Evolutionary conservation across 2,113 vertebrate genomes (phyloP).

Genomic region (Perca fluviatilis): DNA sequence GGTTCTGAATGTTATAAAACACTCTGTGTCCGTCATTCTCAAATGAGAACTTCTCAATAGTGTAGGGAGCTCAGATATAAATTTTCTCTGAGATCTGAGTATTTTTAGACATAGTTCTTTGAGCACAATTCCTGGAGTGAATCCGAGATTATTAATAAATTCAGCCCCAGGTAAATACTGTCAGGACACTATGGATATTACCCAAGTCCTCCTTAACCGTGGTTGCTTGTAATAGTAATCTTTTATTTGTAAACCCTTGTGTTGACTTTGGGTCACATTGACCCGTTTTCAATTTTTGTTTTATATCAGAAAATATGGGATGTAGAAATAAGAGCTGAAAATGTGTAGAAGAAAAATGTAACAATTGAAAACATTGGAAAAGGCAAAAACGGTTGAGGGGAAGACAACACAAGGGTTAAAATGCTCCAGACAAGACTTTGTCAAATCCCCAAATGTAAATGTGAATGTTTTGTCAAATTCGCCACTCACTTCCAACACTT

Average conservation of each 20-base stretch:
- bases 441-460: constrained; percentile 4
- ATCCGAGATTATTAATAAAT: constrained; percentile 1
- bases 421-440: background rate
- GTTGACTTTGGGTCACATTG: too few species aligned
- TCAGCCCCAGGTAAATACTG: background rate
- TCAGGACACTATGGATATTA: background rate
- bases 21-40: background rate
- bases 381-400: too few species aligned
- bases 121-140: background rate
- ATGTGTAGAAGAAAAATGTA: too few species aligned
- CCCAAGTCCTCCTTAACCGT: background rate
- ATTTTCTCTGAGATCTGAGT: background rate
- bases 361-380: too few species aligned
- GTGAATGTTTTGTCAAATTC: background rate
- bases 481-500: background rate
- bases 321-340: too few species aligned
- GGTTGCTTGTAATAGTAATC: background rate
- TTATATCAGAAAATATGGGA: too few species aligned
- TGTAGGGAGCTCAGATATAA: background rate
- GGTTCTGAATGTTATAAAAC: constrained; percentile 8
- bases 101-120: background rate
- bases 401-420: too few species aligned
- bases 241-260: background rate
- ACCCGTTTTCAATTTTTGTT: too few species aligned
- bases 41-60: background rate